Evolutionary conservation across 1,140 invertebrate genomes (phyloP).

Genomic region (Lutraria rhynchaena): DNA sequence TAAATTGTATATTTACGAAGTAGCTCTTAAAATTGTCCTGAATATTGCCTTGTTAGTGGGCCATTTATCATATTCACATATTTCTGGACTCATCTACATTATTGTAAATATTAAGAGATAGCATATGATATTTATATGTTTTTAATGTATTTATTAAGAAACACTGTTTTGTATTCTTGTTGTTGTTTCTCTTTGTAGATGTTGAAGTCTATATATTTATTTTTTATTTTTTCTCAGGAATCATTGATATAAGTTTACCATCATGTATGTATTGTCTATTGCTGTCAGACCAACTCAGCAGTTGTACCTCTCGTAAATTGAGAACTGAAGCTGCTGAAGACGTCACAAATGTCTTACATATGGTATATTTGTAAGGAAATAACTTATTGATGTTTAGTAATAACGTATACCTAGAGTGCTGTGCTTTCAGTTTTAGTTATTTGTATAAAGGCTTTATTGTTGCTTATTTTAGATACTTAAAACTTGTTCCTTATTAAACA

Average conservation of each 20-base stretch:
- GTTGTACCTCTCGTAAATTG: no score
- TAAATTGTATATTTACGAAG: no score
- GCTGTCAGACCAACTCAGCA: no score
- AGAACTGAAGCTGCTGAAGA: no score
- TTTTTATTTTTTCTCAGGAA: neutral
- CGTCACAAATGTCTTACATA: neutral
- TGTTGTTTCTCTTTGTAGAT: neutral
- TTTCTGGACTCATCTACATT: neutral
- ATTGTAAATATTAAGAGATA: neutral
- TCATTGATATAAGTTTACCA: neutral
- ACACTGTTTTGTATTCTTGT: neutral
- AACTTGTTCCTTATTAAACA: neutral
- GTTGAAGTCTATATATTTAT: neutral
- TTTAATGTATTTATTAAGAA: constrained; percentile 11
- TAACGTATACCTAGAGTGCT: neutral
- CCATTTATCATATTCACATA: no score
- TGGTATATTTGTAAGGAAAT: neutral
- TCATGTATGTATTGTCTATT: no score
- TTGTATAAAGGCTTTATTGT: neutral
- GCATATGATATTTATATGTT: neutral
- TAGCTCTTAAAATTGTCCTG: no score
- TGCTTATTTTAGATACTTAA: neutral
- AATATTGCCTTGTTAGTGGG: no score
- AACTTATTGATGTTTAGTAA: neutral
- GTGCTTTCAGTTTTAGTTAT: neutral